Conservation (phyloP, 1,140 invertebrate species). For the Popillia japonica region DNA sequence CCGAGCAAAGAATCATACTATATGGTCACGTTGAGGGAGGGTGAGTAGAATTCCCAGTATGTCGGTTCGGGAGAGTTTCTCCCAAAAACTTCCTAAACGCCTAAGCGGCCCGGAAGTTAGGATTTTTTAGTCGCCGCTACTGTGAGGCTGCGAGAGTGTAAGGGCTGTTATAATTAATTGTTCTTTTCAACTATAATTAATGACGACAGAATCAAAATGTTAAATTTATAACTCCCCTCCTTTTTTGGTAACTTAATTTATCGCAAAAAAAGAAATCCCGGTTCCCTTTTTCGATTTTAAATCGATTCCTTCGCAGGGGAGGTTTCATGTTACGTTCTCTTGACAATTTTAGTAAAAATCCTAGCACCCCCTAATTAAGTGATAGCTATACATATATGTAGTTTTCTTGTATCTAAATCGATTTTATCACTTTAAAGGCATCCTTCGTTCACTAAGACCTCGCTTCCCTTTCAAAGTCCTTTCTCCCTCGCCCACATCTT, state of each 20-base stretch:
- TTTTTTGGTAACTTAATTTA: slow-evolving; percentile 32
- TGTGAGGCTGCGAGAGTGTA: not conserved
- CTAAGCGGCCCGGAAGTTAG: not conserved
- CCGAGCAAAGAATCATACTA: slow-evolving; percentile 79
- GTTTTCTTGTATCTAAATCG: no score
- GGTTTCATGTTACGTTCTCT: no score
- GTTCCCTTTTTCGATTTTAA: slow-evolving; percentile 1
- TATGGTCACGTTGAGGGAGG: slow-evolving; percentile 78
- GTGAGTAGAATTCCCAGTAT: slow-evolving; percentile 60
- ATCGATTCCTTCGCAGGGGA: not conserved
- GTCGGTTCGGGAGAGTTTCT: not conserved
- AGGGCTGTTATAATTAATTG: slow-evolving; percentile 26
- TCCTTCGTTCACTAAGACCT: not conserved
- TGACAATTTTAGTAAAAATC: no score
- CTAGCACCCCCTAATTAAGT: no score
- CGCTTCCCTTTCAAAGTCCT: not conserved
- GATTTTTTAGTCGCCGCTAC: not conserved
- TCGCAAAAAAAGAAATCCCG: slow-evolving; percentile 14
- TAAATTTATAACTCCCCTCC: slow-evolving; percentile 30
- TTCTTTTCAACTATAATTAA: slow-evolving; percentile 33
- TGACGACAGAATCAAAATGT: slow-evolving; percentile 29
- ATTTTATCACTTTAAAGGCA: not conserved
- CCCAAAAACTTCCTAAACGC: slow-evolving; percentile 28
- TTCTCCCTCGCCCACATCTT: not conserved
- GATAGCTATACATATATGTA: no score